Evolutionary conservation across 2,113 vertebrate species (phyloP).

Genomic region (Procavia capensis): DNA sequence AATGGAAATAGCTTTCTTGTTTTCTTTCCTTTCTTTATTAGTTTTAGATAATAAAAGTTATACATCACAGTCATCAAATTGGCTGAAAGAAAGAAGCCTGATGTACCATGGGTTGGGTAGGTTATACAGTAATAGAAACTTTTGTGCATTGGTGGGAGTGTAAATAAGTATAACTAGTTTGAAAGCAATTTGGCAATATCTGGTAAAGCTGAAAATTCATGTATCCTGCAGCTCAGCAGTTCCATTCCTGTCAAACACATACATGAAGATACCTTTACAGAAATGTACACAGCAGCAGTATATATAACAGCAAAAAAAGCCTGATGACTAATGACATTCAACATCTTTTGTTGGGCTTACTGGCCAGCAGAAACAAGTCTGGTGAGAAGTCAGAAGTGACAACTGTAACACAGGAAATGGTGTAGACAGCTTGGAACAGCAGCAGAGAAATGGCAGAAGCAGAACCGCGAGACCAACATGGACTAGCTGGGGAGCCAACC

Average conservation of each 20-base stretch:
- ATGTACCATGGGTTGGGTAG: not conserved
- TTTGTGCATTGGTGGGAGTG: not conserved
- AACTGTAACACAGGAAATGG: too few species aligned
- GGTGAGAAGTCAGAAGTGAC: too few species aligned
- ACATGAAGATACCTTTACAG: not conserved
- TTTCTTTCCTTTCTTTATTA: not conserved
- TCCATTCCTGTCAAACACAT: not conserved
- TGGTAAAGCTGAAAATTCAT: not conserved
- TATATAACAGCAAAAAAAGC: not conserved
- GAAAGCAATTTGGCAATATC: not conserved
- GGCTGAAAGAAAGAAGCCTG: not conserved
- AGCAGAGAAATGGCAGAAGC: too few species aligned
- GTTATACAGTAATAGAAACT: not conserved
- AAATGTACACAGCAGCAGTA: not conserved
- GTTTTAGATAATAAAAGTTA: slow-evolving; percentile 12
- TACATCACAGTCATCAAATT: not conserved
- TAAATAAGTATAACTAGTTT: not conserved
- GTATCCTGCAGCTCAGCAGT: not conserved
- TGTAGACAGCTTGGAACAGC: too few species aligned
- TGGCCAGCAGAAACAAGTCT: not conserved
- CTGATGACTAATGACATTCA: not conserved
- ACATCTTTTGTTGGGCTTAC: not conserved
- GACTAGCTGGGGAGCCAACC: too few species aligned
- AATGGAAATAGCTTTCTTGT: not conserved
- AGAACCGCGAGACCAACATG: too few species aligned